phyloP scores from a whole-genome alignment of 2,113 vertebrate species.

The Notarius lentiginosus region DNA sequence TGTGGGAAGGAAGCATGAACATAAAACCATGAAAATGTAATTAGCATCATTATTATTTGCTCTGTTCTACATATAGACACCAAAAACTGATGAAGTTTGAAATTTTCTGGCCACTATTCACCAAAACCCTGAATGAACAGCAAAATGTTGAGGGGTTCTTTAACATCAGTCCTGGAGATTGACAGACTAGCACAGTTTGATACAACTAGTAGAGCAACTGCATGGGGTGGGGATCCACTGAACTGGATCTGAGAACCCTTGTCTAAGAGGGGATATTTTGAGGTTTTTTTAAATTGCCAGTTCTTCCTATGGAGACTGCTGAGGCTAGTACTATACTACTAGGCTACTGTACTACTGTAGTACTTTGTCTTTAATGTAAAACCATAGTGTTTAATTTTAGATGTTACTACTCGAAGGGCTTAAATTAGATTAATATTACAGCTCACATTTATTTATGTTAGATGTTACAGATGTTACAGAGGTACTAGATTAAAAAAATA shows the following conservation, averaged over 20 bases:
- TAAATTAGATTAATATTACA: constrained; percentile 53
- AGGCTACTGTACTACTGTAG: neutral
- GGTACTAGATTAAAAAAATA: neutral
- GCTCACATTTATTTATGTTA: constrained; percentile 64
- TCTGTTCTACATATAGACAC: neutral
- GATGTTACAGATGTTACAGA: too few species aligned
- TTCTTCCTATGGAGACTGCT: neutral
- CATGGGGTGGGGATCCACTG: neutral
- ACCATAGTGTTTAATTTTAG: neutral
- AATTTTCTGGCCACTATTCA: neutral
- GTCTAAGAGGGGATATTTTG: neutral
- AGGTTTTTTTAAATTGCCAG: neutral
- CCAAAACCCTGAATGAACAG: neutral
- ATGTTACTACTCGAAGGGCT: constrained; percentile 50
- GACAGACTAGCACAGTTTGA: neutral
- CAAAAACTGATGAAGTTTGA: neutral
- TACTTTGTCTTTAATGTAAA: neutral
- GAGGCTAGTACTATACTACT: neutral
- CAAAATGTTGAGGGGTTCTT: neutral
- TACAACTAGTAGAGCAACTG: neutral
- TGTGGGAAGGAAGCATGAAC: neutral
- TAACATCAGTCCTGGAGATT: neutral
- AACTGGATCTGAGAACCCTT: neutral
- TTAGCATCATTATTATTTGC: neutral
- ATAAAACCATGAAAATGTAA: constrained; percentile 3